Evolutionary conservation across 1,140 invertebrate species (phyloP).

Genomic region (Zaprionus ornatus): DNA sequence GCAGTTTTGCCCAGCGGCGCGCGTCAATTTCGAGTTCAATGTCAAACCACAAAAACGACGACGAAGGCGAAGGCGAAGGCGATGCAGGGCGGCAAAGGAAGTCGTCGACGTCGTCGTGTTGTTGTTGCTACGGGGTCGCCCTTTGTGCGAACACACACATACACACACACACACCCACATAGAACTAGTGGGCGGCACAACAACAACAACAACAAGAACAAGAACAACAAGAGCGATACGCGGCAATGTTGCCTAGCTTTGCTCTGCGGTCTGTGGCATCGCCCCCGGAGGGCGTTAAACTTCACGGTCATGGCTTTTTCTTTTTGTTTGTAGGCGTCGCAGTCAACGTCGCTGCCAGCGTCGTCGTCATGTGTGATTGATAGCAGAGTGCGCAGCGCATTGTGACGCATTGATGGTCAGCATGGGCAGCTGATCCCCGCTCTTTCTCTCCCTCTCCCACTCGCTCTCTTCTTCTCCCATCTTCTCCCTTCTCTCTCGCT

Average conservation of each 20-base stretch:
- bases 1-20: constrained; percentile 68
- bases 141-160: constrained; percentile 15
- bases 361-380: constrained; percentile 62
- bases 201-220: constrained; percentile 15
- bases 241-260: constrained; percentile 6
- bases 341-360: neutral
- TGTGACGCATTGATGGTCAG: constrained; percentile 73
- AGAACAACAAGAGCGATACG: constrained; percentile 24
- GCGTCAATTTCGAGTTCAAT: constrained; percentile 82
- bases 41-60: constrained; percentile 79
- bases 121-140: constrained; percentile 7
- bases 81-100: constrained; percentile 19
- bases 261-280: constrained; percentile 53
- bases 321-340: constrained; percentile 45
- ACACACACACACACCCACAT: constrained; percentile 6
- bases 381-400: constrained; percentile 53
- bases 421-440: constrained; percentile 14
- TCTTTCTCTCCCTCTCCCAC: neutral
- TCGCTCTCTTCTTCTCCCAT: neutral
- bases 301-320: constrained; percentile 83
- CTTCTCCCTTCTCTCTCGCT: neutral
- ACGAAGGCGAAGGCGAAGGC: constrained; percentile 16
- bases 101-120: neutral
- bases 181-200: constrained; percentile 24
- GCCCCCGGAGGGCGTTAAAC: constrained; percentile 77